Percentiles rank a stretch among this genome's conserved stretches.
Conservation (phyloP, 2,888 invertebrate species). For the Blera fallax region DNA sequence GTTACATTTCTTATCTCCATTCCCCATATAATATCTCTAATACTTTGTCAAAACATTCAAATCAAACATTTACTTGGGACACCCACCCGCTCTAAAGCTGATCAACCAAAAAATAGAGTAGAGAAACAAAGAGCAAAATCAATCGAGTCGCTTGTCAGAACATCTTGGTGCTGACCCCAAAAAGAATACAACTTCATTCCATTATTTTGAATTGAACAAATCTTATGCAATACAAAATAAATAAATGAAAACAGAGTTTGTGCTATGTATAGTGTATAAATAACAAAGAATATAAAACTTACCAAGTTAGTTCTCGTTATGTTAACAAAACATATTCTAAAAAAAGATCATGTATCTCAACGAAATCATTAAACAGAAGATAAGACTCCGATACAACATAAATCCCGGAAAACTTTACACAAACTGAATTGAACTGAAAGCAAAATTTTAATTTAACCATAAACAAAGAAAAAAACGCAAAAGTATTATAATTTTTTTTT, state of each 20-base stretch:
- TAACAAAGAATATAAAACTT: neutral
- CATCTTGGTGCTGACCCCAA: too few relatives aligned
- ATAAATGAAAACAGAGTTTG: neutral
- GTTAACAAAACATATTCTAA: neutral
- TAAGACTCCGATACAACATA: constrained; percentile 6
- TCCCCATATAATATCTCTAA: too few relatives aligned
- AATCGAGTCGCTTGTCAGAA: too few relatives aligned
- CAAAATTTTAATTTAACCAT: neutral
- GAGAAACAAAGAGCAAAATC: too few relatives aligned
- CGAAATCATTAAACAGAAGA: neutral
- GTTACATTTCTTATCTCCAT: too few relatives aligned
- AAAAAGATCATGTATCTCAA: neutral
- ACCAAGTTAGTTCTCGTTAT: neutral
- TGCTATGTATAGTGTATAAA: neutral
- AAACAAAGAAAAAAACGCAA: constrained; percentile 48
- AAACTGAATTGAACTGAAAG: constrained; percentile 29
- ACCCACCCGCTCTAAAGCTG: too few relatives aligned
- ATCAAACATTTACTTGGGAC: too few relatives aligned
- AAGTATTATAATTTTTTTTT: constrained; percentile 45
- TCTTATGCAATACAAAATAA: too few relatives aligned
- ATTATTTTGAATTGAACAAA: too few relatives aligned
- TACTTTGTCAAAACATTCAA: too few relatives aligned
- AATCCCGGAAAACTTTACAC: constrained; percentile 11
- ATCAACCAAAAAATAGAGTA: too few relatives aligned
- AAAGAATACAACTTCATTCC: too few relatives aligned